Conservation (phyloP, 1,140 invertebrate species). For the Onthophagus taurus region DNA sequence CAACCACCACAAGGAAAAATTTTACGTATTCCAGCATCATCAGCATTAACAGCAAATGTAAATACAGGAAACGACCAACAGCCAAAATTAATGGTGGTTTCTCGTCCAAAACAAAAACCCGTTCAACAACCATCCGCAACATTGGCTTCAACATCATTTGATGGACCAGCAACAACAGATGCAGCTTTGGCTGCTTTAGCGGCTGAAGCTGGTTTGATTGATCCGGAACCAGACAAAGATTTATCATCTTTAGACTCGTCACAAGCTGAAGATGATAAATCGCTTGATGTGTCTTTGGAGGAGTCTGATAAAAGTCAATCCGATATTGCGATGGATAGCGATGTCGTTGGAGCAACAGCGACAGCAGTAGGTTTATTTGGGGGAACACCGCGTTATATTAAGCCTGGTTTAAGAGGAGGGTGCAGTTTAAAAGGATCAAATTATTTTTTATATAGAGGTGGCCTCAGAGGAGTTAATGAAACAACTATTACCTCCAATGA, state of each 20-base stretch:
- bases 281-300: not conserved
- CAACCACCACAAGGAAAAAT: conserved; percentile 31
- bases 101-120: conserved; percentile 43
- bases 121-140: conserved; percentile 48
- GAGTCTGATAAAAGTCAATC: conserved; percentile 4
- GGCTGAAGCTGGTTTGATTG: conserved; percentile 54
- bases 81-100: conserved; percentile 44
- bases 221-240: conserved; percentile 42
- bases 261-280: conserved; percentile 7
- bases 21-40: conserved; percentile 37
- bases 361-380: conserved; percentile 22
- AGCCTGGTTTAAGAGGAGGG: conserved; percentile 34
- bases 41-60: conserved; percentile 15
- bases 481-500: conserved; percentile 22
- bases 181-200: conserved; percentile 54
- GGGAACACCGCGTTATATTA: conserved; percentile 18
- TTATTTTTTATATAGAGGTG: conserved; percentile 21
- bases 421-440: conserved; percentile 15
- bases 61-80: conserved; percentile 27
- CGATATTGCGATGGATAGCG: conserved; percentile 11
- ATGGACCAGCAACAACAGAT: conserved; percentile 54
- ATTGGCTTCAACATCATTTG: conserved; percentile 44
- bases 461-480: conserved; percentile 29
- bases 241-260: conserved; percentile 4
- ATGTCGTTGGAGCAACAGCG: conserved; percentile 13